A percentile compares a stretch with the other conserved stretches of the same genome.
Conservation (phyloP, 2,888 invertebrate species). For the Liposcelis brunnea region DNA sequence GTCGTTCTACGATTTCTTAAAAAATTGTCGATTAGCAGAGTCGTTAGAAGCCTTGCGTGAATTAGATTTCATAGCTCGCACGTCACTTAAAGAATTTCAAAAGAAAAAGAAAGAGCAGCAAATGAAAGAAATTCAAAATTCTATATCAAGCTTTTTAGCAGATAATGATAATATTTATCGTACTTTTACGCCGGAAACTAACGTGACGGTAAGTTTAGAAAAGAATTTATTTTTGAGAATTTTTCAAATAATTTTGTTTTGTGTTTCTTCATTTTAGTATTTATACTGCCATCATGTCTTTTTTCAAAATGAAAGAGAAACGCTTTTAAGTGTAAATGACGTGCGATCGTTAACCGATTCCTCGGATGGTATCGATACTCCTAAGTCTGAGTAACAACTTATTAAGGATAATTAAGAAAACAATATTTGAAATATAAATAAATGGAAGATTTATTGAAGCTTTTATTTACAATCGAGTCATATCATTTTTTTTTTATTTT, state of each 20-base stretch:
- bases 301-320: neutral
- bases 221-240: neutral
- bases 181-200: too few relatives aligned
- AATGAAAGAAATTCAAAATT: too few relatives aligned
- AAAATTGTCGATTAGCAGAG: neutral
- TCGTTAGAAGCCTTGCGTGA: neutral
- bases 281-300: neutral
- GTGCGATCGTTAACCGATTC: too few relatives aligned
- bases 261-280: neutral
- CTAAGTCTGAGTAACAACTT: too few relatives aligned
- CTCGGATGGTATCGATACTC: neutral
- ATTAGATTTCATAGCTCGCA: neutral
- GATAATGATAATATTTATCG: too few relatives aligned
- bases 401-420: conserved; percentile 11
- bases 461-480: too few relatives aligned
- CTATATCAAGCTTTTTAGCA: too few relatives aligned
- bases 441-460: neutral
- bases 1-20: neutral
- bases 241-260: neutral
- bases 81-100: too few relatives aligned
- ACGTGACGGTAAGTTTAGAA: too few relatives aligned
- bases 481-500: too few relatives aligned
- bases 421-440: conserved; percentile 12
- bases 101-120: too few relatives aligned
- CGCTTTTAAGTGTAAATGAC: neutral